Base-by-base conservation (phyloP, 2,888 invertebrate species). In the Nymphalis polychloros region DNA sequence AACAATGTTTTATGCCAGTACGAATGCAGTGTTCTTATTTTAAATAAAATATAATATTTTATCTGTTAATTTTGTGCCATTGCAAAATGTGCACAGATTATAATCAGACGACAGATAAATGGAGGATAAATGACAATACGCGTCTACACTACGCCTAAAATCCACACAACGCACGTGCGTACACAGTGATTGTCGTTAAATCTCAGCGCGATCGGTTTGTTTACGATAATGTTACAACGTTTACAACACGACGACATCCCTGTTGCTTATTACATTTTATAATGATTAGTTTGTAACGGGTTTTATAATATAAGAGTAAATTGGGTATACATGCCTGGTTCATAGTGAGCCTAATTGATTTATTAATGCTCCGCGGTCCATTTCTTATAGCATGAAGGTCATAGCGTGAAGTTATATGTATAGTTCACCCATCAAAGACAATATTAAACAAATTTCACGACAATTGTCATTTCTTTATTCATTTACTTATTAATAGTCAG, bases 151-250 rank as follows among this genome's bases (percentile, higher is more conserved):
- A 55, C 63, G 55, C 46, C 63, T 63, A 63, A 63, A 63, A 55
- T 53, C 63, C 50, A 52, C 53, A 27, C 53, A 63, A 53, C 68
- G 48, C 68, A 71, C 70, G 68, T 63, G 48, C 55, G 60, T 61
- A 68, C 64, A 64, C 50, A 68, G 64, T 55, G 70, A 70, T 73
- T 67, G 70, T 67, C 69, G 74, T 72, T 72, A 73, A 75, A 75
- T 73, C 76, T 74, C 72, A 66, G 46, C 52, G 52, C 52, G 67
- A 71, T 69, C 71, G 69, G 66, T 65, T 76, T 71, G 73, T 76
- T 75, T 75, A 75, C 73, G 75, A 69, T 74, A 70, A 76, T 72
- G 69, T 60, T 65, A 60, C 57, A 63, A 61, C 69, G 63, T 72
- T 65, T 67, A 49, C 49, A 49, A 49, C 57, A 10, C 69, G 64